Conservation (phyloP, 2,888 invertebrate genomes). For the Netelia fuscicornis region DNA sequence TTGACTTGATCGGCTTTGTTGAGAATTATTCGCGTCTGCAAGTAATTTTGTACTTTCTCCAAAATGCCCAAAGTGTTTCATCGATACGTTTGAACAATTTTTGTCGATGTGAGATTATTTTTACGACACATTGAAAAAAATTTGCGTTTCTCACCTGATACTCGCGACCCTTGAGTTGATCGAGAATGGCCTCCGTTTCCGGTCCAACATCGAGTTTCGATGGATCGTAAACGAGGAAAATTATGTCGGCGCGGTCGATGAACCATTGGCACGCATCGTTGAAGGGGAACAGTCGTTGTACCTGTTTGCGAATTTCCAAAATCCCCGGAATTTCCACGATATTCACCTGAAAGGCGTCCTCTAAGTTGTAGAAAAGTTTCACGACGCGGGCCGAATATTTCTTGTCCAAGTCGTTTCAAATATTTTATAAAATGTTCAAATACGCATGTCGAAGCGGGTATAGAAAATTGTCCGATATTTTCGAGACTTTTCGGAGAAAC, state of each 20-base stretch:
- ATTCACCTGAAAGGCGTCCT: conserved; percentile 89
- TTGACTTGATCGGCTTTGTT: conserved; percentile 98
- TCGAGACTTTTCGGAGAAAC: neutral
- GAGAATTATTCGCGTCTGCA: conserved; percentile 94
- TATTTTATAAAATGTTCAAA: too few relatives aligned
- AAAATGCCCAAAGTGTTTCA: neutral
- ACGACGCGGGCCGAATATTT: too few relatives aligned
- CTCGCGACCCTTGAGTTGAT: conserved; percentile 97
- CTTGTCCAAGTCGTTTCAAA: too few relatives aligned
- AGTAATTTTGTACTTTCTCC: neutral
- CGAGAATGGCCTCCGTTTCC: conserved; percentile 97
- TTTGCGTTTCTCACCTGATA: conserved; percentile 88
- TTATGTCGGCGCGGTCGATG: conserved; percentile 97
- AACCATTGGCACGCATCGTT: conserved; percentile 99
- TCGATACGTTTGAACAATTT: neutral
- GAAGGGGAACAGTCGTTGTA: conserved; percentile 96
- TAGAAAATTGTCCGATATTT: neutral
- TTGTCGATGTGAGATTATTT: conserved; percentile 5
- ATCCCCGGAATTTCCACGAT: conserved; percentile 98
- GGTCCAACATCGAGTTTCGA: conserved; percentile 97
- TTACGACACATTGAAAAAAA: neutral
- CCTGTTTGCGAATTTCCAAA: conserved; percentile 96
- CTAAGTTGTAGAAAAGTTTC: neutral
- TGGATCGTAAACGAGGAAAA: conserved; percentile 97
- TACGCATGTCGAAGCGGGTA: neutral